Percentiles rank a stretch among this genome's conserved stretches.
These are phyloP conservation scores for Euphydryas editha DNA, from an alignment of 2,888 invertebrate genomes.

Conservation along the genomic window DNA sequence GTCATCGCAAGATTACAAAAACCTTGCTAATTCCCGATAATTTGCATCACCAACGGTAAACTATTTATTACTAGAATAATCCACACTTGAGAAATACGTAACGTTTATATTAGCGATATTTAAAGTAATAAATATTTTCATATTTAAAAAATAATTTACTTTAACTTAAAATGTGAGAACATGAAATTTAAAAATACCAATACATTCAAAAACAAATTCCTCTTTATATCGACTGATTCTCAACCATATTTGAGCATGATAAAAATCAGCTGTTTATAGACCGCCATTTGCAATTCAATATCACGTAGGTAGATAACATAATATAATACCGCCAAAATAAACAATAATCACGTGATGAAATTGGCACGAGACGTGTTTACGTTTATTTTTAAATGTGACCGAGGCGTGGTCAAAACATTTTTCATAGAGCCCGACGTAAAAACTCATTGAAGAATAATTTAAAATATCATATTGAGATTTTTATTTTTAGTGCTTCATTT, in stretches of 20 bases:
- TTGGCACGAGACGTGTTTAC: slow-evolving; percentile 69
- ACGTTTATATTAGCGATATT: too few species aligned
- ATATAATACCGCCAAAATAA: slow-evolving; percentile 49
- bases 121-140: too few species aligned
- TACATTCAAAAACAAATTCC: neutral
- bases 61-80: too few species aligned
- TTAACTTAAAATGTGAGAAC: too few species aligned
- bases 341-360: slow-evolving; percentile 54
- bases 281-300: slow-evolving; percentile 21
- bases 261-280: slow-evolving; percentile 8
- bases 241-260: neutral
- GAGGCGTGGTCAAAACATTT: slow-evolving; percentile 51
- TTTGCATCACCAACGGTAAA: too few species aligned
- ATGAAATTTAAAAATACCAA: too few species aligned
- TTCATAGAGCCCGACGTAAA: slow-evolving; percentile 24
- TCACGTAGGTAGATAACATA: slow-evolving; percentile 12
- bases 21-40: too few species aligned
- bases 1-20: too few species aligned
- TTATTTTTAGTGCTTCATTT: neutral
- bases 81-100: too few species aligned
- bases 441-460: slow-evolving; percentile 17
- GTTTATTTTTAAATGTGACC: slow-evolving; percentile 58
- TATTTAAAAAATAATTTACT: too few species aligned
- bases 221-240: neutral
- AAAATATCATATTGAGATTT: neutral